Base-by-base conservation (phyloP, 2,113 vertebrate genomes). In the Crotalus horridus region DNA sequence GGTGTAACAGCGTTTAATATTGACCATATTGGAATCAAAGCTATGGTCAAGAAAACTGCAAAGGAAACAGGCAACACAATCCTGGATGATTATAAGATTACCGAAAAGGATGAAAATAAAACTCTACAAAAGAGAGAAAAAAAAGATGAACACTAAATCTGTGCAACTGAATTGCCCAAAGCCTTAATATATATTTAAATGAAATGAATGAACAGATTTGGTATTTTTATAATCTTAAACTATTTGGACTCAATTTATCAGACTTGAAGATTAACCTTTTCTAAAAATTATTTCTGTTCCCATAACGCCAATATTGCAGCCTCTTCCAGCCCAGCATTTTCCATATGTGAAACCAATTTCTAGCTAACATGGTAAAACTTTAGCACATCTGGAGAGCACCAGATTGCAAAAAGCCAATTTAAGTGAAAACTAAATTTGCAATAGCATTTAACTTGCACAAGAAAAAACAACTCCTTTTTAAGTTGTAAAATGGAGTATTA, bases 1-100 rank as follows among this genome's bases (percentile, higher is more conserved):
- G 99, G 99, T 4, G 69, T 99, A 94, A 98, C 99, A 48, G 99
- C 99, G 55, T 98, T 99, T 97, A 99, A 99, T 95, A 98, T 99
- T 43, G 98, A 99, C 94, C 98, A 99, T 97, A 97, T 99, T 85
- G 99, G 99, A 85, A 97, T 99, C 97, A 99, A 99, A 97, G 98
- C 99, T 24, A 97, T 99, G 91, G 99, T 99, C 95, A 99, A 99
- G 96, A 98, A 94, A 96, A 99, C 99, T 12, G 99, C 99, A 69
- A 99, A 98, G 94, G 98, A 99, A 58, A 98, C 99, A 0, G 98
- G 99, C 0, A 96, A 98, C 48, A 98, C 98, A 90, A 97, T 99
- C 86, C 97, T 99, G 94, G 98, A 99, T 90, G 99, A 99, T 96
- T 99, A 99, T 96, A 98, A 98, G 85, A 95, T 99, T 56, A 92